Percentiles rank a stretch among this genome's conserved stretches.
Evolutionary conservation across 2,797 vertebrate species (phyloP).

Genomic region (Lateolabrax maculatus): DNA sequence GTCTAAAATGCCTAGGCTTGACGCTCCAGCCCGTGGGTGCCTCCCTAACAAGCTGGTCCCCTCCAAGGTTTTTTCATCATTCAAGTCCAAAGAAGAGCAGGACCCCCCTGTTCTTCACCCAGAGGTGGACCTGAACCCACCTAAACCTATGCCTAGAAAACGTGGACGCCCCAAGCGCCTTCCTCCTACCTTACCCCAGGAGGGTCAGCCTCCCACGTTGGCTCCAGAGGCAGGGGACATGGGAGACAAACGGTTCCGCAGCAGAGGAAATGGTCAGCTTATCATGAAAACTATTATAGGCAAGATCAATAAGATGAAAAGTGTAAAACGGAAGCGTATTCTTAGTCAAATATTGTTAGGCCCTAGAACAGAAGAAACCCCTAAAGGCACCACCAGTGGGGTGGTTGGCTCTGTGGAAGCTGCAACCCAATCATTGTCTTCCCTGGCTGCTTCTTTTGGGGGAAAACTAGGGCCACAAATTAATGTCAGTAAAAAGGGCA

Average conservation of each 20-base stretch:
- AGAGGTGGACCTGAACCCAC: slow-evolving; percentile 94
- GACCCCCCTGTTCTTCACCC: slow-evolving; percentile 98
- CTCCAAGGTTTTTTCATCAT: slow-evolving; percentile 93
- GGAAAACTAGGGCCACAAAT: slow-evolving; percentile 97
- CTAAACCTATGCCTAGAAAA: slow-evolving; percentile 94
- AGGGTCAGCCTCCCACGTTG: slow-evolving; percentile 93
- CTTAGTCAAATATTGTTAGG: slow-evolving; percentile 94
- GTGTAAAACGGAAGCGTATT: slow-evolving; percentile 95
- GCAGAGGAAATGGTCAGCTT: slow-evolving; percentile 94
- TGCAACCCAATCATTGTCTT: slow-evolving; percentile 88
- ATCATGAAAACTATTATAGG: slow-evolving; percentile 98
- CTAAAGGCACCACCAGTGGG: slow-evolving; percentile 67
- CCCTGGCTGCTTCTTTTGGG: slow-evolving; percentile 94
- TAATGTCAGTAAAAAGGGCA: slow-evolving; percentile 99
- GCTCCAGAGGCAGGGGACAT: slow-evolving; percentile 87
- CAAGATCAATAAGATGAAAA: slow-evolving; percentile 99
- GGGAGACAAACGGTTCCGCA: slow-evolving; percentile 88
- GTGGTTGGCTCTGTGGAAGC: slow-evolving; percentile 69
- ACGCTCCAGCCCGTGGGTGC: slow-evolving; percentile 88
- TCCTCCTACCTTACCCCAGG: slow-evolving; percentile 90
- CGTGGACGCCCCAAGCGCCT: slow-evolving; percentile 96
- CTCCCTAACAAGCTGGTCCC: slow-evolving; percentile 91
- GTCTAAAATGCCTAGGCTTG: slow-evolving; percentile 95
- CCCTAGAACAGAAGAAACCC: slow-evolving; percentile 80
- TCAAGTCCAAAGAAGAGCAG: slow-evolving; percentile 94